Base-by-base conservation (phyloP, 2,797 vertebrate genomes). In the Apodemus agrarius region DNA sequence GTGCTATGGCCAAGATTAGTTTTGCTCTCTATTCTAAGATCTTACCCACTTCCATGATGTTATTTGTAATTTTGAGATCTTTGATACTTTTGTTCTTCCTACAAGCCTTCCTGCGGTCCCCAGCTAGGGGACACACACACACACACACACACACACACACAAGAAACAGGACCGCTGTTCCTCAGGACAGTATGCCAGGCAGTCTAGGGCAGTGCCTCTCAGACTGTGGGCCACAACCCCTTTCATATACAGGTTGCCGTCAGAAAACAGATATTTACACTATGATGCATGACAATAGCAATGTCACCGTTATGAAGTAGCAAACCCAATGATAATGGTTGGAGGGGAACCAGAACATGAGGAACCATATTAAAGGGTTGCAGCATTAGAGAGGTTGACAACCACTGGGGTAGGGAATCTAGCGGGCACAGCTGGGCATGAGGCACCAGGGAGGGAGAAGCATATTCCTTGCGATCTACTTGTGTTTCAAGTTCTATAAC, bases 401-500 rank as follows among this genome's bases (percentile, higher is more conserved):
- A 13, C 37, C 40, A 4, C 2, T 1, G 37, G 14, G 9, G 57
- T 29, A 91, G 40, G 82, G 80, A 89, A 43, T n/a, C 24, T 2
- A 78, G 22, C 65, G 43, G 90, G 82, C 24, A 67, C 31, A 69
- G n/a, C 29, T 80, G 49, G 26, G 61, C 37, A 80, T 12, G 80
- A 24, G 31, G 67, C n/a, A 74, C 76, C 31, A 72, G 43, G 67
- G 76, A 43, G 69, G 59, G 0, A 14, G 75, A 82, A 49, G 31
- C 52, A 49, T 92, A 69, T 83, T 93, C 63, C 67, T 37, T 52
- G 67, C 87, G 63, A 52, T 57, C 76, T 54, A 83, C 49, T 81
- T 95, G 81, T 79, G 65, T 63, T 94, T 83, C 83, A 95, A 81
- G 65, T 81, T 81, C 89, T 10, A 19, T 34, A 94, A 93, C 43